phyloP scores from a whole-genome alignment of 2,797 vertebrate species.

The Rhinogobio ventralis region DNA sequence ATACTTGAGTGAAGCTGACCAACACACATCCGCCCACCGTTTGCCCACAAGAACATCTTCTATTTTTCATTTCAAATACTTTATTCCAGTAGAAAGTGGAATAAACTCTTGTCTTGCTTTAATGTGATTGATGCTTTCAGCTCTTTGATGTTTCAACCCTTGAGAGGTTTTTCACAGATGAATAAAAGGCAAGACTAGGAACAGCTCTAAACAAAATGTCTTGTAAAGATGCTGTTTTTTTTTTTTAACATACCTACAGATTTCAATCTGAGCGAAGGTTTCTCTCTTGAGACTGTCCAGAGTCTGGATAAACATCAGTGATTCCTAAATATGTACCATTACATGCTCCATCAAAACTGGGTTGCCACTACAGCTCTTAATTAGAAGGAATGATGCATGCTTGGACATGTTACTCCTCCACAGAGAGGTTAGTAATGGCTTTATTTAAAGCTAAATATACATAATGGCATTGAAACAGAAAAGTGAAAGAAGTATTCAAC shows the following conservation, averaged over 20 bases:
- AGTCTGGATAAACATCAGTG: not conserved
- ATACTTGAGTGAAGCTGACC: not conserved
- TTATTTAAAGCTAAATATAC: slow-evolving; percentile 22
- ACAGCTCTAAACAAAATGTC: slow-evolving; percentile 24
- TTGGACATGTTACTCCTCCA: not conserved
- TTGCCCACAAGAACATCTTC: not conserved
- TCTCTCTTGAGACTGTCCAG: not conserved
- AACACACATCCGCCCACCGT: not conserved
- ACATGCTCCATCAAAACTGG: slow-evolving; percentile 23
- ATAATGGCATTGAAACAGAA: not conserved
- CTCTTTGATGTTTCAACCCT: slow-evolving; percentile 33
- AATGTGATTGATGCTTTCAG: slow-evolving; percentile 47
- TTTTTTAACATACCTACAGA: not conserved
- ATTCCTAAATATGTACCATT: not conserved
- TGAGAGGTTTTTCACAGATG: slow-evolving; percentile 40
- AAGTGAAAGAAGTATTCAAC: not conserved
- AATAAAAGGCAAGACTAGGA: slow-evolving; percentile 48
- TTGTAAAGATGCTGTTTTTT: slow-evolving; percentile 1
- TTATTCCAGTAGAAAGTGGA: slow-evolving; percentile 19
- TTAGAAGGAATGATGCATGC: slow-evolving; percentile 25
- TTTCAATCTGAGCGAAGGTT: slow-evolving; percentile 12
- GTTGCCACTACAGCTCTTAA: slow-evolving; percentile 2
- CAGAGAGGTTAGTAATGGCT: slow-evolving; percentile 19
- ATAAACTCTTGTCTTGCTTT: slow-evolving; percentile 44
- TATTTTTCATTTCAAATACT: slow-evolving; percentile 1